A percentile compares a stretch with the other conserved stretches of the same genome.
phyloP scores from a whole-genome alignment of 2,888 invertebrate species.

The Drosophila cognata region DNA sequence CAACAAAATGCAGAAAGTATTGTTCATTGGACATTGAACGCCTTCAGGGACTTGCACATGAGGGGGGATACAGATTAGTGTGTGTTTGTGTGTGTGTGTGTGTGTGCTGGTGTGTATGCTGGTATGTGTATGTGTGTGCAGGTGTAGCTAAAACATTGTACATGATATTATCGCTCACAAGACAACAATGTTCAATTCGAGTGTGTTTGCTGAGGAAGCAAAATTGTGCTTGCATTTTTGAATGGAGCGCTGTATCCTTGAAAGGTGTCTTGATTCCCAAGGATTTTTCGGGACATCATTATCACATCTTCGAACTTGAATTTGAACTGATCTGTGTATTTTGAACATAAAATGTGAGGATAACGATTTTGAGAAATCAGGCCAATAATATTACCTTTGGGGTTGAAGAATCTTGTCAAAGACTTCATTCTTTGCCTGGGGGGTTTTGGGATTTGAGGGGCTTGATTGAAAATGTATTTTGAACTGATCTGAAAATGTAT shows the following conservation, averaged over 20 bases:
- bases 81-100: slow-evolving; percentile 26
- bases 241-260: slow-evolving; percentile 8
- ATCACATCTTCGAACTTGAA: background rate
- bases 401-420: background rate
- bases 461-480: slow-evolving; percentile 1
- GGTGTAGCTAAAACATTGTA: slow-evolving; percentile 66
- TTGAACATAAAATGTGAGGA: background rate
- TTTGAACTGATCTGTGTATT: slow-evolving; percentile 42
- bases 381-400: slow-evolving; percentile 3
- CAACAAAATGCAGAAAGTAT: slow-evolving; percentile 45
- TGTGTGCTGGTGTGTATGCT: slow-evolving; percentile 18
- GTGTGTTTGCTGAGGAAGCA: background rate
- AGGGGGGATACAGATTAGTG: slow-evolving; percentile 34
- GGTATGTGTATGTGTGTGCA: slow-evolving; percentile 31
- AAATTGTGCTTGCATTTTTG: background rate
- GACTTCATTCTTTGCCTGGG: background rate
- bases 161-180: slow-evolving; percentile 70
- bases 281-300: background rate
- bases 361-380: background rate
- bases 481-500: slow-evolving; percentile 11
- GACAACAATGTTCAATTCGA: slow-evolving; percentile 43
- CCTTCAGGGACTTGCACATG: slow-evolving; percentile 62
- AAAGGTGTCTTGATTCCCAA: background rate
- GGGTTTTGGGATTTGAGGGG: background rate
- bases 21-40: slow-evolving; percentile 60